Evolutionary conservation across 2,888 invertebrate genomes (phyloP), one percentile per base, ranked within the genome.

Genomic region (Psococerastis gibbosa): DNA sequence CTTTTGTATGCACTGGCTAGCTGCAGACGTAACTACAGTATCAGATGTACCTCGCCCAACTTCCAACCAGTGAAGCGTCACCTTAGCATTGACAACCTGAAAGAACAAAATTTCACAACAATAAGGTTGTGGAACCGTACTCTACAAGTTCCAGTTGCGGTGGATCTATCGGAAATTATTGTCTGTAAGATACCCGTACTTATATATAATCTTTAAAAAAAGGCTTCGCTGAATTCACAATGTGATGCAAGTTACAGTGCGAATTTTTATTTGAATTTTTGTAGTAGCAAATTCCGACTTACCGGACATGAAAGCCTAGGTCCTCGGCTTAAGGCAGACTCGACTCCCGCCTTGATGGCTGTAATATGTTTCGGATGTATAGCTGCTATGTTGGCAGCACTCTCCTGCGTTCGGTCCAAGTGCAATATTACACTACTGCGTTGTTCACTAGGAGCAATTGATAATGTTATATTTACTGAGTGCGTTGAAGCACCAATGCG

Each of bases 221-320:
- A n/a, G n/a, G n/a, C n/a, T n/a, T n/a, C n/a, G n/a, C n/a, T n/a
- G n/a, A n/a, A n/a, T n/a, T n/a, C n/a, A n/a, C n/a, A n/a, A n/a
- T n/a, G n/a, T n/a, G n/a, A n/a, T n/a, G n/a, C n/a, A n/a, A n/a
- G n/a, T n/a, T n/a, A n/a, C n/a, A n/a, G n/a, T n/a, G n/a, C n/a
- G n/a, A n/a, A n/a, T n/a, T n/a, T n/a, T n/a, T n/a, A n/a, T n/a
- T n/a, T n/a, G n/a, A n/a, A n/a, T n/a, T n/a, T n/a, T n/a, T n/a
- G n/a, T n/a, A n/a, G n/a, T n/a, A n/a, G n/a, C n/a, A n/a, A n/a
- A n/a, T n/a, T n/a, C n/a, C n/a, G n/a, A n/a, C n/a, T 52, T 47
- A 88, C 81, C 45, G 85, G 87, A 52, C 78, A 89, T 22, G 81
- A 78, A 17, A 94, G 66, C 54, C 84, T 74, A 1, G 94, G 89